These are phyloP conservation scores for Seladonia tumulorum DNA, from an alignment of 2,888 invertebrate species.

Conservation along the genomic window DNA sequence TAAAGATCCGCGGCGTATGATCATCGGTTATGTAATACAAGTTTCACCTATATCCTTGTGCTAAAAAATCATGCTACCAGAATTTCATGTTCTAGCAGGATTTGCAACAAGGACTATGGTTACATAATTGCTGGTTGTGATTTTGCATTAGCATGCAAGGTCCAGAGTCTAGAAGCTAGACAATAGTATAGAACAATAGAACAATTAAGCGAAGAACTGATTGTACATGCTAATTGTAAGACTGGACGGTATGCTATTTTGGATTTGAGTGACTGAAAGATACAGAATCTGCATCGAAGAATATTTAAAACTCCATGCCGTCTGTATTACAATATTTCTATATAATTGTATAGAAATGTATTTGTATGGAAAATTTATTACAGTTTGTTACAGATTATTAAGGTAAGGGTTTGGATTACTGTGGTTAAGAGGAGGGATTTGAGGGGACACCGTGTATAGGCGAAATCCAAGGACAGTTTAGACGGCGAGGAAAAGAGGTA, in stretches of 20 bases:
- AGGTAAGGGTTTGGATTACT: neutral
- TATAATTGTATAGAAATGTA: too few species aligned
- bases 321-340: too few species aligned
- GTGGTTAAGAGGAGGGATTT: neutral
- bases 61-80: neutral
- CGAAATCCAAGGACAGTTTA: constrained; percentile 55
- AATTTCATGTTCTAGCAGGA: neutral
- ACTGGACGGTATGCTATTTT: neutral
- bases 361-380: too few species aligned
- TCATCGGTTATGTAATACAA: neutral
- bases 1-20: neutral
- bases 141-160: neutral
- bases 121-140: neutral
- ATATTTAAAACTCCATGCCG: too few species aligned
- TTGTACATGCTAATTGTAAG: neutral
- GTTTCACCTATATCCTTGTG: neutral
- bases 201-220: neutral
- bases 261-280: too few species aligned
- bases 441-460: constrained; percentile 34
- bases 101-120: neutral
- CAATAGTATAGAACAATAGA: neutral
- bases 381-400: neutral
- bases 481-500: constrained; percentile 63
- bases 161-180: neutral
- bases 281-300: too few species aligned